These are phyloP conservation scores for Reinhardtius hippoglossoides DNA, from an alignment of 2,113 vertebrate genomes.

Conservation along the genomic window DNA sequence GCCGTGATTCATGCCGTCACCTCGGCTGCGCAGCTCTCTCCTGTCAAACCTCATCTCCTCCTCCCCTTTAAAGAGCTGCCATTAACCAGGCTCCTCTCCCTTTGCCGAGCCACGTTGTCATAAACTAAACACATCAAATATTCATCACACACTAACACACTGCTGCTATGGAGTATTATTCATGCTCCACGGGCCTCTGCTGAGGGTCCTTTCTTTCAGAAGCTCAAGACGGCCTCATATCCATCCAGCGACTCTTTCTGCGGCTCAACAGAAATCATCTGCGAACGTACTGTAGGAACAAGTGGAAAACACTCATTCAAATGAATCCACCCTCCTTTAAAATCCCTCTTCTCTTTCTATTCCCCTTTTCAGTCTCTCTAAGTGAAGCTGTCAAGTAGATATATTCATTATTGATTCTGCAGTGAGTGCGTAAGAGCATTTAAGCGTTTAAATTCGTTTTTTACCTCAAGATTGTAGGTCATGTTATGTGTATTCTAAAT, in stretches of 20 bases:
- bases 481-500: too few relatives aligned
- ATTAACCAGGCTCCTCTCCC: constrained; percentile 24
- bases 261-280: not conserved
- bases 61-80: constrained; percentile 38
- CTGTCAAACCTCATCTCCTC: constrained; percentile 48
- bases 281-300: too few relatives aligned
- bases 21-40: constrained; percentile 14
- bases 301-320: too few relatives aligned
- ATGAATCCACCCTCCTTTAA: too few relatives aligned
- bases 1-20: constrained; percentile 34
- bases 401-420: too few relatives aligned
- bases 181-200: constrained; percentile 6
- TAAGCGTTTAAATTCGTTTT: too few relatives aligned
- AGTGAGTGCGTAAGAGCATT: too few relatives aligned
- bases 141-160: constrained; percentile 37
- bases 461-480: too few relatives aligned
- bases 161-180: constrained; percentile 17
- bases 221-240: not conserved
- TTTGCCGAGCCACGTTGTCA: constrained; percentile 14
- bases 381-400: not conserved
- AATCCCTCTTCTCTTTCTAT: too few relatives aligned
- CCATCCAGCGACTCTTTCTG: not conserved
- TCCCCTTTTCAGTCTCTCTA: too few relatives aligned
- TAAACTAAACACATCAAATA: constrained; percentile 67
- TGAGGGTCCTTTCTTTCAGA: not conserved